These are phyloP conservation scores for Asarcornis scutulata DNA, from an alignment of 2,113 vertebrate genomes.

Conservation along the genomic window DNA sequence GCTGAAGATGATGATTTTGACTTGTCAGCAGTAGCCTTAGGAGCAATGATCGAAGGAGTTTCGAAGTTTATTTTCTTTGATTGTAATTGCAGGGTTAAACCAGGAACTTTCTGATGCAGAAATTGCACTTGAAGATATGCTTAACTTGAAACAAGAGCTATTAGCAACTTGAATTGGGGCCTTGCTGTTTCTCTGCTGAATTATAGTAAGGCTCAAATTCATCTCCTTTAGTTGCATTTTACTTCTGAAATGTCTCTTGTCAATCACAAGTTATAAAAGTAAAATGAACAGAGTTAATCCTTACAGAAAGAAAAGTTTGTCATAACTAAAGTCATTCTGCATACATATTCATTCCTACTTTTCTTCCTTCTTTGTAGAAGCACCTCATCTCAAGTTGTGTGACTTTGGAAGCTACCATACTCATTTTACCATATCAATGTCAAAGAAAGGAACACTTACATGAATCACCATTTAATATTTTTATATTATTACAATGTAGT, in stretches of 20 bases:
- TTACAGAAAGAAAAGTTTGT: background rate
- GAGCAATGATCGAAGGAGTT: background rate
- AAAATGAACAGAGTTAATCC: background rate
- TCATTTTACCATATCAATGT: background rate
- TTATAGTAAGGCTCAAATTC: background rate
- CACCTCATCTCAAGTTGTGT: background rate
- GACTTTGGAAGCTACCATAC: background rate
- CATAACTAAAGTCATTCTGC: background rate
- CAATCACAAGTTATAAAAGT: background rate
- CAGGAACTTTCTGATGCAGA: background rate
- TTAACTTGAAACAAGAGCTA: conserved; percentile 2
- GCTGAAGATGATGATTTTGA: background rate
- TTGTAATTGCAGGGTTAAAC: background rate
- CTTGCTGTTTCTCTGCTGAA: background rate
- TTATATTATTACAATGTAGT: background rate
- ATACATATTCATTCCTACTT: background rate
- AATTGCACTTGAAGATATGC: background rate
- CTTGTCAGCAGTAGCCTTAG: background rate
- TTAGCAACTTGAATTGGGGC: background rate
- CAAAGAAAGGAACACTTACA: background rate
- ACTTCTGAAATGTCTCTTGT: background rate
- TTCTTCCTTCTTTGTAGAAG: background rate
- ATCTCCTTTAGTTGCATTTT: background rate
- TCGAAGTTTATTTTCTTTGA: background rate
- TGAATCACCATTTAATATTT: background rate